A percentile compares a stretch with the other conserved stretches of the same genome.
Conservation (phyloP, 2,113 vertebrate genomes). For the Tyto alba region DNA sequence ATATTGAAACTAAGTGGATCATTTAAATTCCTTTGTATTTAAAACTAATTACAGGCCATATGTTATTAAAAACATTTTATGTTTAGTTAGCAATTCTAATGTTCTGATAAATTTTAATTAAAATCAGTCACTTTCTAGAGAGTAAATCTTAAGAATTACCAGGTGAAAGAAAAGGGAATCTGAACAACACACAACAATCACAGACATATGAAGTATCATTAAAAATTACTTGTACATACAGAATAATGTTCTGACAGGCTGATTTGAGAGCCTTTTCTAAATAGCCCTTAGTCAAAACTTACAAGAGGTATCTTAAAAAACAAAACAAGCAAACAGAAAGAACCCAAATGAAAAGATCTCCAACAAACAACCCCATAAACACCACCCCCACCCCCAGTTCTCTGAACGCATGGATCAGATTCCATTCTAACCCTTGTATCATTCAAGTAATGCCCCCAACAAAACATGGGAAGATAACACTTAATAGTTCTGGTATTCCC, state of each 20-base stretch:
- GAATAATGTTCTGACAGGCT: neutral
- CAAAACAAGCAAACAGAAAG: neutral
- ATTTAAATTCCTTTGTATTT: neutral
- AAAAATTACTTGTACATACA: neutral
- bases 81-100: neutral
- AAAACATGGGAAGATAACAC: neutral
- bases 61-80: neutral
- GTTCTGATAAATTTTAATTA: neutral
- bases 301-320: neutral
- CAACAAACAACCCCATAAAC: neutral
- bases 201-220: neutral
- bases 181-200: neutral
- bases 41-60: neutral
- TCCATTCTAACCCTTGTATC: neutral
- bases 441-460: neutral
- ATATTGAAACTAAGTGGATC: neutral
- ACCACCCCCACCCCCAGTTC: fast-evolving
- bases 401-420: neutral
- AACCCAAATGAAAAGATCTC: neutral
- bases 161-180: neutral
- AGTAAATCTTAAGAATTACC: neutral
- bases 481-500: neutral
- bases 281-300: neutral
- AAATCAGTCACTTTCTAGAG: neutral
- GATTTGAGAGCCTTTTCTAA: neutral